These are phyloP conservation scores for Parnassius mnemosyne DNA, from an alignment of 2,888 invertebrate genomes.

Conservation along the genomic window DNA sequence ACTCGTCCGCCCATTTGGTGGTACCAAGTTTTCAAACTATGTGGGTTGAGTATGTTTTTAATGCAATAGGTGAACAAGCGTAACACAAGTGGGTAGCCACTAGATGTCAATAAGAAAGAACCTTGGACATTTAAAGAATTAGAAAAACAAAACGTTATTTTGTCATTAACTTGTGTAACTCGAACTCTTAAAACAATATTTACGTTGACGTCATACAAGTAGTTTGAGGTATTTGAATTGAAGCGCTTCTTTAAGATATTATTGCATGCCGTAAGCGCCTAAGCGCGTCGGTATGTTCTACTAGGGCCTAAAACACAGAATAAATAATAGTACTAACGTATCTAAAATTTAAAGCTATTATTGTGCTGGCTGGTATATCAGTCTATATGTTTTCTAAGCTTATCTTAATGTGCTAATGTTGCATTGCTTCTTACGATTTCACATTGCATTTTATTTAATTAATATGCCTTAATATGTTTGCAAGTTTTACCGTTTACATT, in stretches of 20 bases:
- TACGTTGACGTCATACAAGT: constrained; percentile 11
- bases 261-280: too few species aligned
- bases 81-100: constrained; percentile 21
- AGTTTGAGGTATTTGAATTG: constrained; percentile 8
- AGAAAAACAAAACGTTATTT: constrained; percentile 8
- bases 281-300: too few species aligned
- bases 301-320: too few species aligned
- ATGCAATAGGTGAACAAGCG: constrained; percentile 14
- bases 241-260: background rate
- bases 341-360: too few species aligned
- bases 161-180: background rate
- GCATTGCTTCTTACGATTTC: constrained; percentile 11
- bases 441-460: constrained; percentile 9
- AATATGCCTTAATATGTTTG: background rate
- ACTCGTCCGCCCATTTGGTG: constrained; percentile 63
- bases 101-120: constrained; percentile 12
- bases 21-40: constrained; percentile 36
- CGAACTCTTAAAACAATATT: constrained; percentile 6
- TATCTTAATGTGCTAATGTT: constrained; percentile 2
- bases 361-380: background rate
- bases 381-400: background rate
- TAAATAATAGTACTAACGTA: too few species aligned
- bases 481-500: too few species aligned
- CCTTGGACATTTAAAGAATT: constrained; percentile 15
- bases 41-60: constrained; percentile 48